Evolutionary conservation across 2,113 vertebrate species (phyloP), one percentile per base, ranked within the genome.

Genomic region (Scytalopus superciliaris): DNA sequence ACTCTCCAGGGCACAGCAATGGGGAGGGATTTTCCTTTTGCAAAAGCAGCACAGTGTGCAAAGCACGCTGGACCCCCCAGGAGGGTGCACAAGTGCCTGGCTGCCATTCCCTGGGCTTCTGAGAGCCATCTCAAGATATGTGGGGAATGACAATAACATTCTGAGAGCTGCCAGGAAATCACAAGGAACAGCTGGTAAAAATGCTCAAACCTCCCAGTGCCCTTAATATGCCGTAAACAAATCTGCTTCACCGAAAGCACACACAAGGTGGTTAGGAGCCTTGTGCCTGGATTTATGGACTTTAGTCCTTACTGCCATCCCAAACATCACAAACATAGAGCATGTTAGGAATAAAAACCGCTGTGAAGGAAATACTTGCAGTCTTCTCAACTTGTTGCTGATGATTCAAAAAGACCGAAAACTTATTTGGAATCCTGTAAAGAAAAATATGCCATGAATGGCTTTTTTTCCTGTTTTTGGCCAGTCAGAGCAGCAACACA

Each of bases 141-240:
- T 3, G 81, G 83, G 76, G 69, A 89, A 87, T 62, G 73, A 92
- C 93, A 94, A 55, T 81, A 92, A 59, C 69, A 84, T 78, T 85
- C 85, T 11, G 31, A 84, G 44, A 75, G 88, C 90, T 96, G 94
- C 88, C 92, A 94, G 49, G 88, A 79, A 68, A 68, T 50, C 84
- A 57, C 80, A 89, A 50, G 69, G 84, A 96, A 79, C 95, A 94
- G 95, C 92, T 95, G 95, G 84, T 76, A 66, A 94, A 96, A 89
- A 82, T 49, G 73, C 75, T 96, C 37, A 89, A 87, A 76, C 57
- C 84, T 96, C 89, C 53, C 92, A 21, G 70, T 83, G 92, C 84
- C 91, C 94, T 87, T 91, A 92, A 74, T 74, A n/a, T 16, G 63
- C 72, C 3, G 4, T 84, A 93, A 95, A 94, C 91, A 97, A 96